Evolutionary conservation across 1,140 invertebrate genomes (phyloP), one percentile per base, ranked within the genome.

Genomic region (Zophobas morio): DNA sequence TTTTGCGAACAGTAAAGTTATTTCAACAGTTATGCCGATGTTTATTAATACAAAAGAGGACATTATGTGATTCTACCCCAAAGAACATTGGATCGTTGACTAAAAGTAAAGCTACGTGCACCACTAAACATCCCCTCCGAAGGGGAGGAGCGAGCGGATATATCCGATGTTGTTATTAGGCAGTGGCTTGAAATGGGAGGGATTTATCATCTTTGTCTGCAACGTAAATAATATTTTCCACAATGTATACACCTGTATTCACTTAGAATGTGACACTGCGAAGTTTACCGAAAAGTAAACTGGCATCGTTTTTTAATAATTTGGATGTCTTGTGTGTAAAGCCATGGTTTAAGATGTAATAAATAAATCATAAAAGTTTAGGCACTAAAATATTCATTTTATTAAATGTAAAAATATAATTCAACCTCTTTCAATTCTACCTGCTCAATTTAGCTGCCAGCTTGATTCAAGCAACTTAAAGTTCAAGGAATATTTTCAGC

Each of bases 151-250:
- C 39, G 72, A 79, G 80, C 77, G 81, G 76, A 73, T 82, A 77
- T 49, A 42, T 75, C 73, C 75, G 60, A 81, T 84, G 81, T 85
- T 84, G 82, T 84, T 78, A 84, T 84, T 84, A 85, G 84, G 79
- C 83, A 84, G 78, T 84, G 84, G 84, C 84, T 81, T 81, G 83
- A 81, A 84, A 77, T 80, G 81, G 84, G 84, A 73, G 84, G 84
- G 84, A 79, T 82, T 76, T 53, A 63, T 78, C 80, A 79, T 83
- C 82, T 84, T 84, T 84, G 84, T 85, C 82, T 82, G 84, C 77
- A 84, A 85, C 80, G 84, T 86, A 86, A 86, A 86, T 86, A 86
- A 86, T 86, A 85, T 86, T 86, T 82, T 83, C 82, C 81, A 85
- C 84, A 85, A 85, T 85, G 82, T 85, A 86, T 81, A 86, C 84